These are phyloP conservation scores for Crypturellus undulatus DNA, from an alignment of 2,113 vertebrate genomes.

Conservation along the genomic window DNA sequence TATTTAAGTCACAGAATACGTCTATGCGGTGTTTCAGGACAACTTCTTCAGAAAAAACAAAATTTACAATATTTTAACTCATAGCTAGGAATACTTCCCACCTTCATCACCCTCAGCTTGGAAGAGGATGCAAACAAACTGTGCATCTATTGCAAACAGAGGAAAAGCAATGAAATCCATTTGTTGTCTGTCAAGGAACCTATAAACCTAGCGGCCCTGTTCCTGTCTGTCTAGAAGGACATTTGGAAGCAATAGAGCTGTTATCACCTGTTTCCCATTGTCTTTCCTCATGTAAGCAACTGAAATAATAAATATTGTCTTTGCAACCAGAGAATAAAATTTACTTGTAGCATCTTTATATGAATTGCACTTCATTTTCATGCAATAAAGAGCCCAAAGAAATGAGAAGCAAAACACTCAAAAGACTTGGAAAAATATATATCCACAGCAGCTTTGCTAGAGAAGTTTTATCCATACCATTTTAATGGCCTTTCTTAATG, in stretches of 20 bases:
- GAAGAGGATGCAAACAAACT: neutral
- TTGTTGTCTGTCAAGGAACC: slow-evolving; percentile 37
- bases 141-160: neutral
- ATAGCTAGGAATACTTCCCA: neutral
- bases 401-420: slow-evolving; percentile 3
- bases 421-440: slow-evolving; percentile 20
- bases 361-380: neutral
- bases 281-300: neutral
- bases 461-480: slow-evolving; percentile 50
- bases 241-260: neutral
- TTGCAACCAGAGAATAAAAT: neutral
- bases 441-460: neutral
- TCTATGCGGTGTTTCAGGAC: neutral
- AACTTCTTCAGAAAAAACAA: neutral
- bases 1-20: neutral
- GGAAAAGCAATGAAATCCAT: neutral
- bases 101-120: rapidly evolving
- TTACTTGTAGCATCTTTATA: neutral
- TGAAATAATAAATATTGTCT: neutral
- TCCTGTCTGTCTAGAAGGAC: neutral
- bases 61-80: neutral
- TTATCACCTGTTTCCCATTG: neutral
- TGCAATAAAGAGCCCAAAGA: neutral
- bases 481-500: neutral
- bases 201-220: neutral